Evolutionary conservation across 2,888 invertebrate species (phyloP).

Genomic region (Eupsilia transversa): DNA sequence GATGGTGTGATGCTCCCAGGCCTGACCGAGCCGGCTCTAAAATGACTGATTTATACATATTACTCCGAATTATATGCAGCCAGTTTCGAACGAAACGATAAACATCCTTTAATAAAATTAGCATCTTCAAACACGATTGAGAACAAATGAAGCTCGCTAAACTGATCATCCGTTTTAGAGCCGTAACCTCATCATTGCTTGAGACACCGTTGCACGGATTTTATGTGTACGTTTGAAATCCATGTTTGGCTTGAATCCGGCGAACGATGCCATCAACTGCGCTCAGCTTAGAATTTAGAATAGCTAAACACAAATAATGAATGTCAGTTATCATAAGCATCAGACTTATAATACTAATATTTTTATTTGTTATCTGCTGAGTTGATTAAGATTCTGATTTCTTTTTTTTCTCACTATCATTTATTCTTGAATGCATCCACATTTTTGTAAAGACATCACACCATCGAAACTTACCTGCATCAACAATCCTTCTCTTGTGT

Average conservation of each 20-base stretch:
- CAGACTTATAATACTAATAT: slow-evolving; percentile 64
- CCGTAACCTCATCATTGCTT: slow-evolving; percentile 68
- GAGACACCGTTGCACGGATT: slow-evolving; percentile 71
- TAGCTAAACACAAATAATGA: slow-evolving; percentile 71
- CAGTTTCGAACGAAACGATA: background rate
- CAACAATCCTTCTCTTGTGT: slow-evolving; percentile 69
- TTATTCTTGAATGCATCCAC: slow-evolving; percentile 72
- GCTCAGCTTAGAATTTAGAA: slow-evolving; percentile 74
- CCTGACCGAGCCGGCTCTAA: slow-evolving; percentile 66
- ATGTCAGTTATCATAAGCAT: slow-evolving; percentile 64
- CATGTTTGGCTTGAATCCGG: slow-evolving; percentile 62
- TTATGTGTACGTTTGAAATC: slow-evolving; percentile 50
- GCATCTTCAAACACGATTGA: background rate
- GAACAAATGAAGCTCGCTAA: background rate
- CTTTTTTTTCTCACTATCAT: slow-evolving; percentile 63
- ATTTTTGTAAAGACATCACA: slow-evolving; percentile 85
- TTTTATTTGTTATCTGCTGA: slow-evolving; percentile 58
- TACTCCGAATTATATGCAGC: background rate
- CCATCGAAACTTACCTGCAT: slow-evolving; percentile 90
- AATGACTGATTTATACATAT: slow-evolving; percentile 51
- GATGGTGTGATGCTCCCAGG: slow-evolving; percentile 87
- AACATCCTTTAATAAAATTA: background rate
- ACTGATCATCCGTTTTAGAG: slow-evolving; percentile 69
- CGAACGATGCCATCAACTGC: slow-evolving; percentile 66
- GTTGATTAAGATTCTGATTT: slow-evolving; percentile 51